Evolutionary conservation across 2,888 invertebrate genomes (phyloP).

Genomic region (Nematopogon swammerdamellus): DNA sequence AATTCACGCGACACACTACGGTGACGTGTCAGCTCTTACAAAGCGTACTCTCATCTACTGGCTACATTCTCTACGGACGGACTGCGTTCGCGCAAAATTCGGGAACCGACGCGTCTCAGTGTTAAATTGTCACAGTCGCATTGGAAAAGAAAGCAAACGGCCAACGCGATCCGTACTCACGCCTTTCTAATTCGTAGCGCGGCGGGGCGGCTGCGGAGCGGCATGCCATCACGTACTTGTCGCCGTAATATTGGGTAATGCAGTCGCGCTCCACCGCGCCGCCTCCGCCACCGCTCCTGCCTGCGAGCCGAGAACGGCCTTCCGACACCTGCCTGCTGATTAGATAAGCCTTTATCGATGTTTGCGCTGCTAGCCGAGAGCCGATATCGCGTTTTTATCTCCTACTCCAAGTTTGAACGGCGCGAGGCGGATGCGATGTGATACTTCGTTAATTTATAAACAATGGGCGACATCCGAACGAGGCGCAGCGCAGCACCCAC

Average conservation of each 20-base stretch:
- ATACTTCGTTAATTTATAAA: too few species aligned
- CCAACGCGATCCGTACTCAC: neutral
- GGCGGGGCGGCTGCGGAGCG: too few species aligned
- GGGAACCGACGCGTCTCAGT: too few species aligned
- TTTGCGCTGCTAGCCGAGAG: neutral
- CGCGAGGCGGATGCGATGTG: neutral
- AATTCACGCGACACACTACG: too few species aligned
- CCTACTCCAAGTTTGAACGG: neutral
- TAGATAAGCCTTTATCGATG: neutral
- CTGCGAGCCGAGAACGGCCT: neutral
- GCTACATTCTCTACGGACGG: too few species aligned
- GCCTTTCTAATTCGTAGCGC: neutral
- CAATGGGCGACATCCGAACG: too few species aligned
- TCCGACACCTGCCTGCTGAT: neutral
- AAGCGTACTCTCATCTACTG: too few species aligned
- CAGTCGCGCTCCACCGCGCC: neutral
- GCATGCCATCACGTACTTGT: neutral
- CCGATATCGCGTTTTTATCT: neutral
- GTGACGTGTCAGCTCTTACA: too few species aligned
- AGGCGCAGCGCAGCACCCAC: too few species aligned
- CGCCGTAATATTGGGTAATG: neutral
- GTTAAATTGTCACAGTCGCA: neutral
- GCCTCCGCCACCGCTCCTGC: neutral
- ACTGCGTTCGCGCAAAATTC: too few species aligned
- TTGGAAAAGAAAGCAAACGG: neutral